Base-by-base conservation (phyloP, 2,888 invertebrate species). In the Achlya flavicornis region DNA sequence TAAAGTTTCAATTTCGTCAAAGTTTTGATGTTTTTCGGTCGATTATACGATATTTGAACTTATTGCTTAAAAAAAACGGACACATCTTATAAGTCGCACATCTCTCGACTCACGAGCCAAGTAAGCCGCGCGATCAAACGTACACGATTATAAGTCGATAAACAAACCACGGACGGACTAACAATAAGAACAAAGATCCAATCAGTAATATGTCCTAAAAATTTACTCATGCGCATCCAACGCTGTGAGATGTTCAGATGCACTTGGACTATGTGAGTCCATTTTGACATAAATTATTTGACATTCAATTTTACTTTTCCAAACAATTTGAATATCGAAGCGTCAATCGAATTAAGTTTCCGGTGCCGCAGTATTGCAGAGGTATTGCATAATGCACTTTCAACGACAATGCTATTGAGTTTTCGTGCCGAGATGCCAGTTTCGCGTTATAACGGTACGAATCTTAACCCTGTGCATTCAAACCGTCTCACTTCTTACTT, bases 311-410 rank as follows among this genome's bases (percentile, higher is more conserved):
- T 6, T 16, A 43, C 7, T 5, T 43, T 4, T 6, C 46, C 10
- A 46, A 46, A 53, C 10, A 16, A 48, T 48, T 53, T 8, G 19
- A 53, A 19, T 19, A 53, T 53, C 53, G 53, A 53, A 19, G 10
- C 53, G 53, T 53, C 53, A 53, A 53, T 53, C 19, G 19, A 19
- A 8, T 14, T 10, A 53, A 4, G 53, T 8, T 19, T 53, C 53
- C 53, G 53, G 53, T 10, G 2, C 41, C 10, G 19, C 33, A 58
- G 43, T 61, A 33, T 53, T 58, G 63, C 64, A 66, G 63, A 57
- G 66, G 19, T 19, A 53, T 79, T 75, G 70, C 73, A 75, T 75
- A 78, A 77, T 71, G 66, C 66, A 58, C 72, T 76, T 74, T 73
- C 75, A 71, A 75, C 71, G 64, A 69, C 74, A 76, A 72, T 70